phyloP scores from a whole-genome alignment of 1,140 invertebrate genomes.

The Eufriesea mexicana region DNA sequence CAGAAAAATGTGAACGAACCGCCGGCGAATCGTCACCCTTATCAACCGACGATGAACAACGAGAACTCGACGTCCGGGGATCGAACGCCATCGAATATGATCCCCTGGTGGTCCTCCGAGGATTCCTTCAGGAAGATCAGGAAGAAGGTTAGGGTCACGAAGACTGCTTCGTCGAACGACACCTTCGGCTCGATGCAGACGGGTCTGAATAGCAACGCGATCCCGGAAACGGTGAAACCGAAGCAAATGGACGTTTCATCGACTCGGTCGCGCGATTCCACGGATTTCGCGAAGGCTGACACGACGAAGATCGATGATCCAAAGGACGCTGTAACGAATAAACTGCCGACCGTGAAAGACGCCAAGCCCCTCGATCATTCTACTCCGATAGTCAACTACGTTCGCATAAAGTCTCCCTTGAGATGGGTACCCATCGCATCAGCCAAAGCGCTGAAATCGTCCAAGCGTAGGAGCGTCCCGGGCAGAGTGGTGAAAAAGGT shows the following conservation, averaged over 20 bases:
- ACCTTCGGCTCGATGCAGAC: fast-evolving
- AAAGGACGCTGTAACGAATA: background rate
- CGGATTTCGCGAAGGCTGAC: background rate
- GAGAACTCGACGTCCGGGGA: conserved; percentile 37
- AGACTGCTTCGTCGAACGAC: background rate
- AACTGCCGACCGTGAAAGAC: background rate
- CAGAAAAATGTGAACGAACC: background rate
- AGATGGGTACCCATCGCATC: background rate
- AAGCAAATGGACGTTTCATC: background rate
- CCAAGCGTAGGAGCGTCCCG: background rate
- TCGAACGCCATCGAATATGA: conserved; percentile 51
- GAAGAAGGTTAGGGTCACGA: conserved; percentile 6
- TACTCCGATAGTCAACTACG: background rate
- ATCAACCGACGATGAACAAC: background rate
- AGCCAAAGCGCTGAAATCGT: fast-evolving
- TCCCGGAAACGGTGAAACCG: background rate
- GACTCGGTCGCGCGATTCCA: background rate
- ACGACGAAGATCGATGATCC: background rate
- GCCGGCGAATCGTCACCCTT: no score
- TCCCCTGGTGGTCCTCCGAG: conserved; percentile 62
- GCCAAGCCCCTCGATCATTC: background rate
- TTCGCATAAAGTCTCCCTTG: background rate
- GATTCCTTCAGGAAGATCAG: conserved; percentile 51
- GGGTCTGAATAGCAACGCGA: background rate
- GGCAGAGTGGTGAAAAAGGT: background rate